Base-by-base conservation (phyloP, 2,888 invertebrate species). In the Graphium colonna region DNA sequence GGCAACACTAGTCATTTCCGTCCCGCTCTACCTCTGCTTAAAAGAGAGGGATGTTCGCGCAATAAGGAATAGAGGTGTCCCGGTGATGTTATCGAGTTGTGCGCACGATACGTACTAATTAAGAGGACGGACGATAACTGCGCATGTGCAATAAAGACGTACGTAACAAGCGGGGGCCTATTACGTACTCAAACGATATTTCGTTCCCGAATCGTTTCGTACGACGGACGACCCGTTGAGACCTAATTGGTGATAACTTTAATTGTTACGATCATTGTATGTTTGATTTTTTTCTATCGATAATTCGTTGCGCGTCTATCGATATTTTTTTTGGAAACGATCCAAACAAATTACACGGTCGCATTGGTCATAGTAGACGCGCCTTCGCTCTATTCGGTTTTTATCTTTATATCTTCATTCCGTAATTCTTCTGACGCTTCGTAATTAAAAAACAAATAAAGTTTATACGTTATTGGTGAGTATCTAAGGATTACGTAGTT, bases 41-140 rank as follows among this genome's bases (percentile, higher is more conserved):
- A n/a, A n/a, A n/a, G n/a, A n/a, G 9, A 10, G 49, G 49, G 15
- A 54, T 38, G 39, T 56, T 52, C 58, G 56, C 56, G 58, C 64
- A 75, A 75, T 75, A 79, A 77, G 78, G 79, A 77, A 78, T 75
- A 76, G 74, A 78, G 80, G 82, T 82, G 83, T 79, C 75, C 72
- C 75, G 62, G 69, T 61, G 84, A 88, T 86, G 68, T 68, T 77
- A 86, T 87, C 86, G 72, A 68, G 65, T 68, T 74, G 65, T 61
- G 73, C 70, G 72, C 75, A 73, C 71, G 73, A 79, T 80, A 80
- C 79, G 76, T 80, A 86, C 85, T 87, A 86, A 87, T 87, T 88
- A 86, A 86, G 77, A 77, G 72, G 71, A 64, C 64, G 68, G 67
- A 64, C 68, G 69, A 74, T 72, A 72, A 72, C 69, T 67, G 67